Conservation (phyloP, 1,140 invertebrate genomes). For the Carcinoscorpius rotundicauda region DNA sequence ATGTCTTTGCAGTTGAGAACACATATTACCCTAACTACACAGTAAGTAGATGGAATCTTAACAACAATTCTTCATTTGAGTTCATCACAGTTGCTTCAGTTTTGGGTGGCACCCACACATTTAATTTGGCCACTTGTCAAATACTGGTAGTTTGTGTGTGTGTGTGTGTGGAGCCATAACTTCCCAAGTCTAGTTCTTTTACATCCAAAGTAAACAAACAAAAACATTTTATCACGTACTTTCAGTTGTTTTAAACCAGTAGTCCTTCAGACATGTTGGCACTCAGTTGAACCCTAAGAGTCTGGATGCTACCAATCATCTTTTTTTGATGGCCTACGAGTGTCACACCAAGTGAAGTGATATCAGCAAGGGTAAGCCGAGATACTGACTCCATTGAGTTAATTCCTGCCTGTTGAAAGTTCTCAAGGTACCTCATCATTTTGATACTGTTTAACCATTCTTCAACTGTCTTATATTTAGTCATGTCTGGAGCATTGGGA, state of each 20-base stretch:
- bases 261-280: conserved; percentile 64
- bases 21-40: no score
- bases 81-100: no score
- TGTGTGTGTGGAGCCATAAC: no score
- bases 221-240: no score
- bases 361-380: conserved; percentile 74
- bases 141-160: no score
- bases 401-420: conserved; percentile 78
- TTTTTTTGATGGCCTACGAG: conserved; percentile 97
- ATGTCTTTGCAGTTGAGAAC: no score
- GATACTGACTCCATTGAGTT: conserved; percentile 72
- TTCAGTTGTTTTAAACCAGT: conserved; percentile 43
- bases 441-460: conserved; percentile 93
- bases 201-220: conserved; percentile 1
- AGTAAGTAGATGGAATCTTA: no score
- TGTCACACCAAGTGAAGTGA: conserved; percentile 80
- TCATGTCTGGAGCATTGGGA: conserved; percentile 72
- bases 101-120: no score
- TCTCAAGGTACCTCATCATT: conserved; percentile 90
- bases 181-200: no score
- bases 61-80: no score
- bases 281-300: conserved; percentile 58
- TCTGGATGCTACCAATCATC: conserved; percentile 91
- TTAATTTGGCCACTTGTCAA: no score
- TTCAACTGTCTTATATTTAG: conserved; percentile 78